These are phyloP conservation scores for Gorsachius magnificus DNA, from an alignment of 2,797 vertebrate species.

Conservation along the genomic window DNA sequence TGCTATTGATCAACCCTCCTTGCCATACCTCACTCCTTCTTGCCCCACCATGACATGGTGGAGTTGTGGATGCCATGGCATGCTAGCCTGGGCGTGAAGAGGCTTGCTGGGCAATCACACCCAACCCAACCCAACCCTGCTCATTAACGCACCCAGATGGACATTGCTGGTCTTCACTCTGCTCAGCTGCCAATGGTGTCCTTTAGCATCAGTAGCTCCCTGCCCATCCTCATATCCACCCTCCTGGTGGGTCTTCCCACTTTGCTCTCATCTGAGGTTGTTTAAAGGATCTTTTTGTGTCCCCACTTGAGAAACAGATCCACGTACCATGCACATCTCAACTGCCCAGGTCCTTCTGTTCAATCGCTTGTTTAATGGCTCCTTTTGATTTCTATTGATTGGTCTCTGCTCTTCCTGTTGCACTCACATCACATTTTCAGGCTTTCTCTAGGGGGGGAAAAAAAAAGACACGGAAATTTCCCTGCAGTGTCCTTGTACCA, in stretches of 20 bases:
- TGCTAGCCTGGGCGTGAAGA: background rate
- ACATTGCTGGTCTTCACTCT: background rate
- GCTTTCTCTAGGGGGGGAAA: background rate
- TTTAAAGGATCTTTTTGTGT: background rate
- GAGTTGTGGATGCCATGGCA: background rate
- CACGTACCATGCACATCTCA: rapidly evolving
- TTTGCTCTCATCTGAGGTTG: background rate
- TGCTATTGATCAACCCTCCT: background rate
- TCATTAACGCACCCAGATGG: background rate
- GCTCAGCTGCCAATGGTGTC: background rate
- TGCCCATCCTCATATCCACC: background rate
- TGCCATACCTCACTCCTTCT: background rate
- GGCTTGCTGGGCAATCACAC: background rate
- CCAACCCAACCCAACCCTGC: background rate
- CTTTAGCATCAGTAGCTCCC: background rate
- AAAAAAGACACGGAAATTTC: background rate
- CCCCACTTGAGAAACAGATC: background rate
- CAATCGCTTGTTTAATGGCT: background rate
- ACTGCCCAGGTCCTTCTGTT: background rate
- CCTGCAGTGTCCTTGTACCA: background rate
- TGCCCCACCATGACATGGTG: background rate
- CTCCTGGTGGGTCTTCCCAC: background rate
- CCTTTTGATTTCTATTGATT: background rate
- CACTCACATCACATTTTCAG: background rate
- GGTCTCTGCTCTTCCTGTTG: rapidly evolving